These are phyloP conservation scores for Psylliodes chrysocephalus DNA, from an alignment of 2,888 invertebrate species.

Conservation along the genomic window DNA sequence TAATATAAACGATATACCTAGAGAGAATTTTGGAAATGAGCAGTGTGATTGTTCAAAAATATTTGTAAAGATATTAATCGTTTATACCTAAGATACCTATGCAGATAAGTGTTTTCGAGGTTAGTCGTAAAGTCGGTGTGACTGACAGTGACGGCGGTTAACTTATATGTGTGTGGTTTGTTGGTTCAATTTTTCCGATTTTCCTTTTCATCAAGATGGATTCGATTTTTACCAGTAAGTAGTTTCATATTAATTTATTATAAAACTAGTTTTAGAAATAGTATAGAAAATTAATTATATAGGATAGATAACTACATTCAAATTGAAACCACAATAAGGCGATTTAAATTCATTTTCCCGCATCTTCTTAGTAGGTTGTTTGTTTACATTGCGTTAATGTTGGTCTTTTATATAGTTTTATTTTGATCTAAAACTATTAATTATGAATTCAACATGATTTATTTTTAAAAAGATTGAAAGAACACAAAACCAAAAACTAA, in stretches of 20 bases:
- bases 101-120: conserved; percentile 4
- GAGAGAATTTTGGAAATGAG: background rate
- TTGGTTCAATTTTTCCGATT: background rate
- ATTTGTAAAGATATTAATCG: conserved; percentile 9
- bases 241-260: background rate
- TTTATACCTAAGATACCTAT: conserved; percentile 11
- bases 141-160: background rate
- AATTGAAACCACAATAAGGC: background rate
- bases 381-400: too few species aligned
- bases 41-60: background rate
- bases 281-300: too few species aligned
- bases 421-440: too few species aligned
- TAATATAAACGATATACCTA: background rate
- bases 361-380: too few species aligned
- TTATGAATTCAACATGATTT: too few species aligned
- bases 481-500: too few species aligned
- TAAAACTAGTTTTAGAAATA: background rate
- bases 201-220: conserved; percentile 6
- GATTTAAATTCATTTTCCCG: too few species aligned
- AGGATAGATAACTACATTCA: too few species aligned
- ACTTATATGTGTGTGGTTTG: background rate
- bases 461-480: too few species aligned
- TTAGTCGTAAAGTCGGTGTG: background rate
- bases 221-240: conserved; percentile 4
- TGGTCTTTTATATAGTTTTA: too few species aligned